Conservation (phyloP, 53 echinoderm and acorn worm species). For the Glandiceps talaboti region DNA sequence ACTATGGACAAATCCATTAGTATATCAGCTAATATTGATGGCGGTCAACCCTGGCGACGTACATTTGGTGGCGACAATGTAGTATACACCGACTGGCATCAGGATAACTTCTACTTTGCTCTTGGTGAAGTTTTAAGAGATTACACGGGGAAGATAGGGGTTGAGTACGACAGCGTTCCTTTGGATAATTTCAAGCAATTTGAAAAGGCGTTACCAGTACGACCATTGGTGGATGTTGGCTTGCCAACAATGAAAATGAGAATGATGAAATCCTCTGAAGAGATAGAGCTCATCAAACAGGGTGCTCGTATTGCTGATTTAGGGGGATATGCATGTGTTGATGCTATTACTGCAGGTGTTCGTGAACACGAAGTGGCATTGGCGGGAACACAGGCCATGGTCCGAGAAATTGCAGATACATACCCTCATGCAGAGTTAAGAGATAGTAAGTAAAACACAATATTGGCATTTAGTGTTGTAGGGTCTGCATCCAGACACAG, state of each 20-base stretch:
- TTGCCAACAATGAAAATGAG: conserved; percentile 59
- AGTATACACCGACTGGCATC: conserved; percentile 78
- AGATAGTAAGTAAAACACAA: conserved; percentile 88
- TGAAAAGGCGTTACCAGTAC: conserved; percentile 26
- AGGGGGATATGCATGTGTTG: conserved; percentile 61
- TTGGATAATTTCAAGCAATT: conserved; percentile 39
- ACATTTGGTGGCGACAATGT: conserved; percentile 63
- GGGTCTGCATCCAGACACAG: too few relatives aligned
- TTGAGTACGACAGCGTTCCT: conserved; percentile 44
- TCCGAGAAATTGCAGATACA: conserved; percentile 58
- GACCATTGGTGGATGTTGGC: conserved; percentile 49
- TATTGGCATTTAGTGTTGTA: too few relatives aligned
- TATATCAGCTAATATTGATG: conserved; percentile 65
- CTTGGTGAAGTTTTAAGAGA: conserved; percentile 43
- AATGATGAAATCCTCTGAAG: conserved; percentile 75
- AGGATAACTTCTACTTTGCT: conserved; percentile 72
- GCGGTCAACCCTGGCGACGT: conserved; percentile 67
- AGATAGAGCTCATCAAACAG: conserved; percentile 54
- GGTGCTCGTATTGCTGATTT: conserved; percentile 62
- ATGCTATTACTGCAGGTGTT: conserved; percentile 48
- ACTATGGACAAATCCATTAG: conserved; percentile 58
- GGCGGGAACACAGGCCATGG: conserved; percentile 49
- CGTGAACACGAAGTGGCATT: conserved; percentile 68
- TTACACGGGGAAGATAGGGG: conserved; percentile 48
- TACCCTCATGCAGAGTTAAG: conserved; percentile 50